Conservation (phyloP, 2,888 invertebrate species). For the Lithodes maja region DNA sequence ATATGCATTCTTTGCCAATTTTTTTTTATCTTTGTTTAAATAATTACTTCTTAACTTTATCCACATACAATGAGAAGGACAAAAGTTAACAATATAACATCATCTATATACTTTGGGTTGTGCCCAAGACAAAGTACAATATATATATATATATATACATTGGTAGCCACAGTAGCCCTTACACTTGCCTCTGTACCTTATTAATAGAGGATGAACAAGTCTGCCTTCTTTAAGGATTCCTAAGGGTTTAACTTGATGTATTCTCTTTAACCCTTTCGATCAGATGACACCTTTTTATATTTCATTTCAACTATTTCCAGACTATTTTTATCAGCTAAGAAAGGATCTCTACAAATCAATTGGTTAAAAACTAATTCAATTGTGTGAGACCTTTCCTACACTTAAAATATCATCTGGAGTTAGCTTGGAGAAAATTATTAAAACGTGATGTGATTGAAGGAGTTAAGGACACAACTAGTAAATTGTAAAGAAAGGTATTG, state of each 20-base stretch:
- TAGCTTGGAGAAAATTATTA: neutral
- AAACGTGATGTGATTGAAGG: neutral
- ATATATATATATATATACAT: slow-evolving; percentile 62
- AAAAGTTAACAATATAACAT: slow-evolving; percentile 55
- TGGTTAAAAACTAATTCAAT: too few relatives aligned
- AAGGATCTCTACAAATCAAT: too few relatives aligned
- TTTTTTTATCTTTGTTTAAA: slow-evolving; percentile 52
- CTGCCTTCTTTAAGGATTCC: neutral
- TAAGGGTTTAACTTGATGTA: neutral
- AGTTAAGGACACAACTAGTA: neutral
- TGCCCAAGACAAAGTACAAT: slow-evolving; percentile 61
- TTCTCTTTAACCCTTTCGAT: too few relatives aligned
- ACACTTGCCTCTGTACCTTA: slow-evolving; percentile 18
- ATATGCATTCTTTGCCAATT: slow-evolving; percentile 62
- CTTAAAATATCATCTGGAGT: neutral
- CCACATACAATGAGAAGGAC: slow-evolving; percentile 44
- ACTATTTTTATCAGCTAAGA: too few relatives aligned
- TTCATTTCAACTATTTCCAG: too few relatives aligned
- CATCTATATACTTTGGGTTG: slow-evolving; percentile 57
- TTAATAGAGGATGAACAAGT: slow-evolving; percentile 33
- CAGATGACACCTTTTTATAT: too few relatives aligned
- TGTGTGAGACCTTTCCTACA: too few relatives aligned
- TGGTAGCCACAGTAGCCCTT: slow-evolving; percentile 48
- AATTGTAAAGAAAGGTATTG: too few relatives aligned
- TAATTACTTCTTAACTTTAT: slow-evolving; percentile 52